Evolutionary conservation across 2,888 invertebrate species (phyloP), one percentile per base, ranked within the genome.

Genomic region (Parnassius mnemosyne): DNA sequence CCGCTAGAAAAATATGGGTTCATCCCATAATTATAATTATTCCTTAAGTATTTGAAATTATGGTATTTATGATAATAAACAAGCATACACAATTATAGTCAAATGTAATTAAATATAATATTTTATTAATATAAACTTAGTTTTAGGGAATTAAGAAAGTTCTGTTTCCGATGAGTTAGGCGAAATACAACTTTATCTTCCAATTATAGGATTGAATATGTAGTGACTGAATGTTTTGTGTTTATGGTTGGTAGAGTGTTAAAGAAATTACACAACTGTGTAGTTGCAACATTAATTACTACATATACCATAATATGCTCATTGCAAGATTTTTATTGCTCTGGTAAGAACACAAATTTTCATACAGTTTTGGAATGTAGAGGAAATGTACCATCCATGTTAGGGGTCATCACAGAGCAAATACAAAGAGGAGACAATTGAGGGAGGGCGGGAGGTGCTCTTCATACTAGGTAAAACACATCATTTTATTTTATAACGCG

Each of bases 111-210:
- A 41, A 47, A 53, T 59, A 46, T 59, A 20, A 34, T 59, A 44
- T 53, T 46, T n/a, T 51, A 52, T 2, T 9, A 11, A 51, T 34
- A 20, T 44, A 20, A 11, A n/a, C n/a, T 43, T 44, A 54, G 3
- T 44, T 50, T 43, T 25, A 51, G n/a, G 47, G 10, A n/a, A 25
- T 5, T n/a, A 25, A n/a, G 12, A 44, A 16, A 25, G 3, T 1
- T 13, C 49, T 42, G 47, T 47, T 41, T 55, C 44, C 34, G 16
- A 25, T 53, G 46, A 13, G 12, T 54, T 50, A 51, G 44, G 20
- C 47, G 9, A 47, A 42, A 59, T 3, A n/a, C 3, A 59, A 53
- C 20, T 20, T 59, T 61, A 53, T 50, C 54, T 54, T 61, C 55
- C 60, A 61, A 12, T 44, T 13, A 16, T 50, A 56, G 34, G 20